Conservation (phyloP, 2,888 invertebrate genomes). For the Pandemis corylana region DNA sequence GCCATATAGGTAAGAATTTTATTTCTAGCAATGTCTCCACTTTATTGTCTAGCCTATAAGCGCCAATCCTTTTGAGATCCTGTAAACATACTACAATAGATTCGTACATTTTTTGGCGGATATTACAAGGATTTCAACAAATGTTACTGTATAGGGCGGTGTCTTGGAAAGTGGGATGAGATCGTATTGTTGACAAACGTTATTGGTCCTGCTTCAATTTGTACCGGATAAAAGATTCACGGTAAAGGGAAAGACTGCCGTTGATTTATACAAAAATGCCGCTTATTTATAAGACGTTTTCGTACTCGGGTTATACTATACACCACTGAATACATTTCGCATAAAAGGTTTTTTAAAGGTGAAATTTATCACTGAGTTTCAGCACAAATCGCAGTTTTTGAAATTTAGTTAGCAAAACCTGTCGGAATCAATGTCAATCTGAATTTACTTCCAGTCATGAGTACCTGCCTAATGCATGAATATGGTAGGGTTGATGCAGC, state of each 20-base stretch:
- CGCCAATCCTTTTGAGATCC: background rate
- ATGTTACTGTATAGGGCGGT: background rate
- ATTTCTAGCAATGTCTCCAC: background rate
- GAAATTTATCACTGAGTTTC: no score
- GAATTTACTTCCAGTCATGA: no score
- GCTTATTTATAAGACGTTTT: no score
- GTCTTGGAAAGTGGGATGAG: background rate
- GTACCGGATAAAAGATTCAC: background rate
- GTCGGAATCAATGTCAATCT: no score
- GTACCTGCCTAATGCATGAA: no score
- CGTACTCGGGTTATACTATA: no score
- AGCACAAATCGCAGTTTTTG: no score
- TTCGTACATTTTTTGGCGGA: background rate
- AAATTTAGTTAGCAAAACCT: no score
- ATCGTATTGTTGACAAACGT: constrained; percentile 1
- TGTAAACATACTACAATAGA: background rate
- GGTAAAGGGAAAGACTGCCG: no score
- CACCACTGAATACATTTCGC: no score
- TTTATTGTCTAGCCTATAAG: background rate
- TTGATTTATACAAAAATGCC: background rate
- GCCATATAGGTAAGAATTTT: background rate
- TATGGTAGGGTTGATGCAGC: no score
- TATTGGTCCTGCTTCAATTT: background rate
- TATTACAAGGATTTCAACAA: background rate
- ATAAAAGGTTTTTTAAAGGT: no score